phyloP scores from a whole-genome alignment of 2,797 vertebrate species.

The Aphelocoma californica region DNA sequence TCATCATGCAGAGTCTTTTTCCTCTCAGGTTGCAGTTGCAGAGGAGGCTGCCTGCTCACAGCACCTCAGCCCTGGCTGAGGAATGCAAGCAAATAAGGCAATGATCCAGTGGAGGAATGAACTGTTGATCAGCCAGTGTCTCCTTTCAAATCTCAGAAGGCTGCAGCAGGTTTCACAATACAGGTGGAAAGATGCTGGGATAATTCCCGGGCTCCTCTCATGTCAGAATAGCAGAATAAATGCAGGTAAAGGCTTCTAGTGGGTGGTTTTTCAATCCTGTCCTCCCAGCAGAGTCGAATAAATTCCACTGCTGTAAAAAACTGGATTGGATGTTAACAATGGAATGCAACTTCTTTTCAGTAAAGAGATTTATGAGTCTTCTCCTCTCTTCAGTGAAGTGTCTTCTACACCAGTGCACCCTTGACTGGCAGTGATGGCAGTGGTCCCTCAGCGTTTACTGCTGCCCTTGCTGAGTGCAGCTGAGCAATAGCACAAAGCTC shows the following conservation, averaged over 20 bases:
- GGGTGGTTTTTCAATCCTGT: background rate
- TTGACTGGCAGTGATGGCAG: background rate
- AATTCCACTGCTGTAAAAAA: background rate
- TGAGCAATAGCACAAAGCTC: background rate
- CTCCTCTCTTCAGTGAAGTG: background rate
- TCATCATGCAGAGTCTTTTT: constrained; percentile 30
- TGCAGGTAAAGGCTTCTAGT: background rate
- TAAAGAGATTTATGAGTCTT: background rate
- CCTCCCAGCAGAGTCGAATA: background rate
- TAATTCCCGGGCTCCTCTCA: background rate
- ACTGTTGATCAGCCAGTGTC: background rate
- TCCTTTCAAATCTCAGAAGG: background rate
- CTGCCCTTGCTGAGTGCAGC: constrained; percentile 8
- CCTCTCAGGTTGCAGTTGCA: constrained; percentile 10
- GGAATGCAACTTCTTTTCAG: background rate
- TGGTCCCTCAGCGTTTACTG: background rate
- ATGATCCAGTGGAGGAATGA: background rate
- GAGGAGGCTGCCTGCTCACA: background rate
- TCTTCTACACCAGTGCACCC: background rate
- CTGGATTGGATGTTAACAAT: background rate
- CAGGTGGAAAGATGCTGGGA: no score
- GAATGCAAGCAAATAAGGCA: background rate
- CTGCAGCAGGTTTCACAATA: background rate
- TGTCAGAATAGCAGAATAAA: background rate
- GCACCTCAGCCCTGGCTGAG: background rate